Evolutionary conservation across 1,140 invertebrate genomes (phyloP).

Genomic region (Luehdorfia chinensis): DNA sequence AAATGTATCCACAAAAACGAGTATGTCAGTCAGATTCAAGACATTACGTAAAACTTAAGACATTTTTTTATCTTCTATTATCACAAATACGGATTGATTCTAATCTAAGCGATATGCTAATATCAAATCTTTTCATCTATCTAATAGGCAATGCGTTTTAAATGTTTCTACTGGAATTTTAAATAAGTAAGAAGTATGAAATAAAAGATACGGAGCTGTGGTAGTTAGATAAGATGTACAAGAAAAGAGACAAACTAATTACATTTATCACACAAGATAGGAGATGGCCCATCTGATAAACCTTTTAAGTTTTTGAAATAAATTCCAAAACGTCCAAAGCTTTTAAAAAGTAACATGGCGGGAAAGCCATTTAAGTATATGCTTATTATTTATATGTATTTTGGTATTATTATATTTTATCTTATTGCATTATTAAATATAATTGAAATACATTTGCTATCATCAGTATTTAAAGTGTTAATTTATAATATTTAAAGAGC

Average conservation of each 20-base stretch:
- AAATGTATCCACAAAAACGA: neutral
- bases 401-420: too few species aligned
- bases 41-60: conserved; percentile 5
- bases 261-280: conserved; percentile 10
- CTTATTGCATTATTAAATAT: too few species aligned
- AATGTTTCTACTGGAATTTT: conserved; percentile 13
- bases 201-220: conserved; percentile 9
- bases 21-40: neutral
- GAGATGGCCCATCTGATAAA: neutral
- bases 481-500: neutral
- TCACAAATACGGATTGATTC: conserved; percentile 14
- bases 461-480: neutral
- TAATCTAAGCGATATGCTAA: conserved; percentile 12
- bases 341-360: neutral
- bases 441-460: too few species aligned
- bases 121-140: conserved; percentile 12
- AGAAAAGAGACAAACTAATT: neutral
- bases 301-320: conserved; percentile 1
- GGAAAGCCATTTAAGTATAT: neutral
- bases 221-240: neutral
- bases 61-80: conserved; percentile 9
- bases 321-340: too few species aligned
- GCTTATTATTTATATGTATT: neutral
- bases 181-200: conserved; percentile 7
- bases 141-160: conserved; percentile 8